These are phyloP conservation scores for Apamea crenata DNA, from an alignment of 2,888 invertebrate genomes.

Conservation along the genomic window DNA sequence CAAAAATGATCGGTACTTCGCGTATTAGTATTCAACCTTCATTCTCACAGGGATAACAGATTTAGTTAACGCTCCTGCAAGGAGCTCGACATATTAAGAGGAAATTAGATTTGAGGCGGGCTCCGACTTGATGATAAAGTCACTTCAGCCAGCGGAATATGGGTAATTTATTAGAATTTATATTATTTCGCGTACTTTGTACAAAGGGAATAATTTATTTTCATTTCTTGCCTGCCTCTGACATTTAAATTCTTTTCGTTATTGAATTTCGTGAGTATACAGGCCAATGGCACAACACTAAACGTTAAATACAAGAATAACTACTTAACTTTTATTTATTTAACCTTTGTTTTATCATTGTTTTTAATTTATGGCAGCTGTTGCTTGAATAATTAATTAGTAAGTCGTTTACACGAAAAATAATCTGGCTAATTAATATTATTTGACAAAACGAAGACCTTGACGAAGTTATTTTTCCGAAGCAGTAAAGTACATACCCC, in stretches of 20 bases:
- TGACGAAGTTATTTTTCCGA: background rate
- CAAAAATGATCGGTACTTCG: conserved; percentile 46
- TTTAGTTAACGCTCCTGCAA: conserved; percentile 62
- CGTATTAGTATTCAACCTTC: conserved; percentile 62
- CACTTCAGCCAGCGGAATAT: conserved; percentile 44
- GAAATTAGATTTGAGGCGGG: conserved; percentile 70
- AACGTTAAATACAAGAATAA: conserved; percentile 41
- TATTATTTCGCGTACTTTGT: conserved; percentile 53
- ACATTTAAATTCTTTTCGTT: conserved; percentile 50
- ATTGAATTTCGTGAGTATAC: conserved; percentile 37
- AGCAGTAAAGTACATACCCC: background rate
- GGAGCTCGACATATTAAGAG: conserved; percentile 68
- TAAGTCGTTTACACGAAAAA: conserved; percentile 40
- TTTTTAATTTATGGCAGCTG: conserved; percentile 48
- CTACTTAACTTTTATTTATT: conserved; percentile 45
- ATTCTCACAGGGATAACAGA: conserved; percentile 61
- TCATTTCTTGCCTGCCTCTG: conserved; percentile 36
- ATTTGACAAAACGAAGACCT: conserved; percentile 25
- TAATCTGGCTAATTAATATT: conserved; percentile 37
- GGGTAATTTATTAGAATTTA: conserved; percentile 56
- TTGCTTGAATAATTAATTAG: conserved; percentile 40
- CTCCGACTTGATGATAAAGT: conserved; percentile 49
- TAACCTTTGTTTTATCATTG: conserved; percentile 56
- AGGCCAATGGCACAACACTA: conserved; percentile 52
- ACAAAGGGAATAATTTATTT: conserved; percentile 40